phyloP scores from a whole-genome alignment of 2,113 vertebrate genomes.

The Xiphophorus maculatus region DNA sequence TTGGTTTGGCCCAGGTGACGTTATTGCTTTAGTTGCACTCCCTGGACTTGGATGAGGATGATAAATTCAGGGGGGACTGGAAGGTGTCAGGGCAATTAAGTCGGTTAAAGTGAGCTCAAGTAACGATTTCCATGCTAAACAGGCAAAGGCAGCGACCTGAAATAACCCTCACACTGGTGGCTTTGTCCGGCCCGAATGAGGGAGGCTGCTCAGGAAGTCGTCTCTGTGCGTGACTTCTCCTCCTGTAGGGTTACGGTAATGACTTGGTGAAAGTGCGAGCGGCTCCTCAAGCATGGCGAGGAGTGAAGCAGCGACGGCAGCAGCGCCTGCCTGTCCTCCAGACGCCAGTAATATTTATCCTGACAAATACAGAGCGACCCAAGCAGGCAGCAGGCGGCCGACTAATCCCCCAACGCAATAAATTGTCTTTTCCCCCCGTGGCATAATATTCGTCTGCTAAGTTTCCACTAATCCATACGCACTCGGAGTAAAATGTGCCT shows the following conservation, averaged over 20 bases:
- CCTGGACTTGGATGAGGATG: constrained; percentile 69
- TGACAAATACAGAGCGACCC: constrained; percentile 62
- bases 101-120: constrained; percentile 77
- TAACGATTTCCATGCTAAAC: constrained; percentile 71
- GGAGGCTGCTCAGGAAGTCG: constrained; percentile 60
- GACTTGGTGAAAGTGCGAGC: constrained; percentile 55
- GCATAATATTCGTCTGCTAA: constrained; percentile 57
- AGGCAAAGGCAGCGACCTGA: constrained; percentile 62
- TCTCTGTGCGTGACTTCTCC: constrained; percentile 62
- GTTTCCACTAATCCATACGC: constrained; percentile 62
- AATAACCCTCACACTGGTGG: constrained; percentile 71
- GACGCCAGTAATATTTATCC: constrained; percentile 61
- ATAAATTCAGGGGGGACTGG: constrained; percentile 74
- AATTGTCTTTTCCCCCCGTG: constrained; percentile 57
- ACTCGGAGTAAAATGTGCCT: constrained; percentile 46
- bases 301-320: constrained; percentile 47
- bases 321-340: constrained; percentile 40
- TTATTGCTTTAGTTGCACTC: constrained; percentile 78
- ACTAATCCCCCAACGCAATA: constrained; percentile 67
- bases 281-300: constrained; percentile 26
- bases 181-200: constrained; percentile 61
- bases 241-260: constrained; percentile 60
- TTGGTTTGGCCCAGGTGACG: constrained; percentile 67
- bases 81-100: constrained; percentile 80
- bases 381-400: constrained; percentile 39